Evolutionary conservation across 2,113 vertebrate genomes (phyloP).

Genomic region (Trogon surrucura): DNA sequence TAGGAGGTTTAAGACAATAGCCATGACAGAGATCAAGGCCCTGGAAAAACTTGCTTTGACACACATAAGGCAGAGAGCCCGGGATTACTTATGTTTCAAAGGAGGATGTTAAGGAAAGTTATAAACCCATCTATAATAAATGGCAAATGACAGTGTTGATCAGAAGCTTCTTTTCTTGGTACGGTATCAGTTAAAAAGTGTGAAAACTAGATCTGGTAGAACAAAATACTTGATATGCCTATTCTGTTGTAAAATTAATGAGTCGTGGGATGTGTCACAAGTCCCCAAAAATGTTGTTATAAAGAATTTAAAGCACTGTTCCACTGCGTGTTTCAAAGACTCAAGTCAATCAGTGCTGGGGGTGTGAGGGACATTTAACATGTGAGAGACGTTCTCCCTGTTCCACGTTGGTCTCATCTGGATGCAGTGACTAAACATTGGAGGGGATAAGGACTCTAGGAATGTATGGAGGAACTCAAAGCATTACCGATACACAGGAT

Average conservation of each 20-base stretch:
- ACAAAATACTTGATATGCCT: background rate
- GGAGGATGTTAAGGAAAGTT: background rate
- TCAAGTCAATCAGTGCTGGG: background rate
- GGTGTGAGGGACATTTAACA: fast-evolving
- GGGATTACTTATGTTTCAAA: conserved; percentile 31
- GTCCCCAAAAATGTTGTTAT: background rate
- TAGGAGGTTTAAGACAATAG: background rate
- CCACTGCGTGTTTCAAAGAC: background rate
- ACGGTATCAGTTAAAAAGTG: background rate
- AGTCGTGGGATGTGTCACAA: background rate
- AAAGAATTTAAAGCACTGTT: background rate
- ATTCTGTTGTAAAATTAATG: background rate
- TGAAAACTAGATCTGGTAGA: background rate
- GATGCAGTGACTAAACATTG: background rate
- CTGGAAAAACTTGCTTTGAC: background rate
- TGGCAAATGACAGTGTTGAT: background rate
- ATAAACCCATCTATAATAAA: background rate
- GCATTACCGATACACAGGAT: background rate
- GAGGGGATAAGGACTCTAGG: fast-evolving
- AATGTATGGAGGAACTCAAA: background rate
- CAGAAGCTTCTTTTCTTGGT: background rate
- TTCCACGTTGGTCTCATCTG: fast-evolving
- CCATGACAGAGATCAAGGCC: background rate
- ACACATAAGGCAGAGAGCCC: background rate
- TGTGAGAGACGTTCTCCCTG: fast-evolving